These are phyloP conservation scores for Drosophila simulans DNA, from an alignment of 1,140 invertebrate species.

Conservation along the genomic window DNA sequence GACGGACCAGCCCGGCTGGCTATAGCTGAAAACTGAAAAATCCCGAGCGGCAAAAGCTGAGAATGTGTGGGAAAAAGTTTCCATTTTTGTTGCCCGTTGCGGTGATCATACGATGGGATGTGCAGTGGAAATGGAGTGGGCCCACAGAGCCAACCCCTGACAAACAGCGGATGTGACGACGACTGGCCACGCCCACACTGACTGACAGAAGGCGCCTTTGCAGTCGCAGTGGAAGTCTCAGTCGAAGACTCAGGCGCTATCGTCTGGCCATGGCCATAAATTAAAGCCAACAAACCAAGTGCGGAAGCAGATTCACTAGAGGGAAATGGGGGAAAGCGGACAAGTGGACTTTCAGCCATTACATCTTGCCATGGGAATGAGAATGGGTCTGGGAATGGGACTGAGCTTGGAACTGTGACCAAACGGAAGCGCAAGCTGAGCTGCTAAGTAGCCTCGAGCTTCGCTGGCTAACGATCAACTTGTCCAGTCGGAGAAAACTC, in stretches of 20 bases:
- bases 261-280: conserved; percentile 72
- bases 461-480: conserved; percentile 64
- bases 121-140: neutral
- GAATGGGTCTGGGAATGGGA: neutral
- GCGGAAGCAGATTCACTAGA: conserved; percentile 58
- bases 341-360: conserved; percentile 77
- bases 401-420: conserved; percentile 22
- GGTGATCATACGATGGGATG: conserved; percentile 48
- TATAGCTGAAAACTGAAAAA: conserved; percentile 41
- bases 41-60: conserved; percentile 27
- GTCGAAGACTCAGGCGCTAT: conserved; percentile 25
- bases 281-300: conserved; percentile 77
- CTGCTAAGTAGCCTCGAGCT: conserved; percentile 70
- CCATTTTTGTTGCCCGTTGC: conserved; percentile 38
- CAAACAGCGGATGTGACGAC: conserved; percentile 68
- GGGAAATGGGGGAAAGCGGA: conserved; percentile 10
- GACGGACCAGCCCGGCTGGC: conserved; percentile 37
- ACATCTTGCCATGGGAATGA: conserved; percentile 49
- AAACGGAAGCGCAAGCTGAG: conserved; percentile 68
- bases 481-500: conserved; percentile 10
- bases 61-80: conserved; percentile 70
- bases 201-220: conserved; percentile 56
- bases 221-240: conserved; percentile 16
- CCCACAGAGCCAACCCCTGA: conserved; percentile 18
- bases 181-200: conserved; percentile 30